Conservation (phyloP, 2,797 vertebrate genomes). For the Harpagifer antarcticus region DNA sequence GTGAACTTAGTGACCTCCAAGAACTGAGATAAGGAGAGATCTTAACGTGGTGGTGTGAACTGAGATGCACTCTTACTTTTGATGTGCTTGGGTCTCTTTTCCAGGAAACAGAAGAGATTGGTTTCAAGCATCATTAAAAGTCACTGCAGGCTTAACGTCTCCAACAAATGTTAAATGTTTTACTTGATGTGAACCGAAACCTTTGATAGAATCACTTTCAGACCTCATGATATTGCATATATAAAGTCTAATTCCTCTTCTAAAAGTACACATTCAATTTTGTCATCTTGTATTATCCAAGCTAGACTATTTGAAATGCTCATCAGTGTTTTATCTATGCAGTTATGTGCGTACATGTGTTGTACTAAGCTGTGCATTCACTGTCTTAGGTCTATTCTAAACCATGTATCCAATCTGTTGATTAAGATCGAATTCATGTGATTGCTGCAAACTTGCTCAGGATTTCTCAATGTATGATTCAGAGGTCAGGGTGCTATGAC, state of each 20-base stretch:
- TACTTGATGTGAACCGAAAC: conserved; percentile 38
- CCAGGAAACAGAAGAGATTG: conserved; percentile 67
- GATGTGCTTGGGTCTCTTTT: conserved; percentile 41
- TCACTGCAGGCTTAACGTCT: conserved; percentile 46
- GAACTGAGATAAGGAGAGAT: conserved; percentile 51
- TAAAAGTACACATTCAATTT: conserved; percentile 13
- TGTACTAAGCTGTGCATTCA: background rate
- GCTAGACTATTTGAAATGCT: background rate
- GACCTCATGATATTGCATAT: conserved; percentile 5
- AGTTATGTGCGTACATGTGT: background rate
- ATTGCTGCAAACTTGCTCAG: conserved; percentile 44
- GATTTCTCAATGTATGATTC: conserved; percentile 61
- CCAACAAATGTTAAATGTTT: conserved; percentile 59
- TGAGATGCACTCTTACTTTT: conserved; percentile 40
- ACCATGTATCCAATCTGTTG: background rate
- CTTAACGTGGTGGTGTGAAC: conserved; percentile 50
- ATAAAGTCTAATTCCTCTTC: conserved; percentile 15
- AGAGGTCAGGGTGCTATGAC: conserved; percentile 70
- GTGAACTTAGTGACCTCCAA: conserved; percentile 72
- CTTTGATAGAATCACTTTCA: conserved; percentile 31
- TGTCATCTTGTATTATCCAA: conserved; percentile 39
- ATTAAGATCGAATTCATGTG: conserved; percentile 13
- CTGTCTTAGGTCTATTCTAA: background rate
- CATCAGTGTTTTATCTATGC: conserved; percentile 22
- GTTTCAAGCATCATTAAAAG: conserved; percentile 73